These are phyloP conservation scores for Sinocyclocheilus rhinocerous DNA, from an alignment of 2,113 vertebrate genomes.

Conservation along the genomic window DNA sequence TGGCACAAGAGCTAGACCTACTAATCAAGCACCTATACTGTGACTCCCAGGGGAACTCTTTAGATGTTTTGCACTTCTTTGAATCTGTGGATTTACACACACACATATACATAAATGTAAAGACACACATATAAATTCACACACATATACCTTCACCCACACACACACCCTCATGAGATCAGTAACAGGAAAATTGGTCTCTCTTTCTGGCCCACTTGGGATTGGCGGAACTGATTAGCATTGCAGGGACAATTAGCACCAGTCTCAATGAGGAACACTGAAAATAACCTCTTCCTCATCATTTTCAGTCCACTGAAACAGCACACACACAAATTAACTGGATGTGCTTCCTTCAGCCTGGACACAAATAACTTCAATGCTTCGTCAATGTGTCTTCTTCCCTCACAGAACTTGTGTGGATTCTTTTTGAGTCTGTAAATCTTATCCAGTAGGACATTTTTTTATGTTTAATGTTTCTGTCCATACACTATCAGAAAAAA, in stretches of 20 bases:
- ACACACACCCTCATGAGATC: conserved; percentile 28
- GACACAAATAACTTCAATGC: not conserved
- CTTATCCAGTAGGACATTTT: not conserved
- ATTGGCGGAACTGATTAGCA: conserved; percentile 65
- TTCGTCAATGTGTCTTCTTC: not conserved
- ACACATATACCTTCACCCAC: not conserved
- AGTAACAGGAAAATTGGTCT: conserved; percentile 60
- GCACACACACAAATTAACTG: conserved; percentile 27
- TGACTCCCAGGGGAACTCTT: conserved; percentile 14
- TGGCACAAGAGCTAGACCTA: conserved; percentile 12
- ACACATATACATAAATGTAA: not conserved
- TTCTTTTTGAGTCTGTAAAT: not conserved
- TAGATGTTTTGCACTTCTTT: conserved; percentile 35
- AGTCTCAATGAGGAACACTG: conserved; percentile 54
- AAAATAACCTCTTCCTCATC: conserved; percentile 56
- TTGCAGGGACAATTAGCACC: conserved; percentile 64
- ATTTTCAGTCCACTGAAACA: conserved; percentile 50
- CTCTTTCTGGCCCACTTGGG: conserved; percentile 60
- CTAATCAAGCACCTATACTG: conserved; percentile 16
- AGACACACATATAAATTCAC: not conserved
- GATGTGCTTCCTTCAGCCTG: not conserved
- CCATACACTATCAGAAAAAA: not conserved
- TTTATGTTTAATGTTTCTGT: not conserved
- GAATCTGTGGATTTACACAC: conserved; percentile 15
- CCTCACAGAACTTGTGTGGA: not conserved